phyloP scores from a whole-genome alignment of 2,113 vertebrate genomes.

The Ginglymostoma cirratum region DNA sequence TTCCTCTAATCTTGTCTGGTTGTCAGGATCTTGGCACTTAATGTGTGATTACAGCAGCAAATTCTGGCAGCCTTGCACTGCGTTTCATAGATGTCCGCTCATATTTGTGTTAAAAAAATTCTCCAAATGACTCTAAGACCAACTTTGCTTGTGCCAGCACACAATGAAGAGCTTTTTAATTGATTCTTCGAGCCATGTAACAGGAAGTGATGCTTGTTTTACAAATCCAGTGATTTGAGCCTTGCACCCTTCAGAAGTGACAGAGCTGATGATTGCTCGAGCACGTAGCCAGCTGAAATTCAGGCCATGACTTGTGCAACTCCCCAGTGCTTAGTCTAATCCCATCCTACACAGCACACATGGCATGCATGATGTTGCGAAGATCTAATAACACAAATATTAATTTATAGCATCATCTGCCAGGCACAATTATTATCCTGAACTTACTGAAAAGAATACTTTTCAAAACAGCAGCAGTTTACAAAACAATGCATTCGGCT shows the following conservation, averaged over 20 bases:
- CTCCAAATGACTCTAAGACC: background rate
- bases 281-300: background rate
- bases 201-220: conserved; percentile 1
- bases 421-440: no score
- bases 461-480: no score
- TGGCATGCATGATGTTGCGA: background rate
- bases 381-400: no score
- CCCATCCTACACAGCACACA: background rate
- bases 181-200: background rate
- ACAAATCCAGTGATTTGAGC: background rate
- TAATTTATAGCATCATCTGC: no score
- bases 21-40: background rate
- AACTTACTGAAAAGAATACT: no score
- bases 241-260: background rate
- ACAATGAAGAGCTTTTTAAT: background rate
- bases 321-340: background rate
- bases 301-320: background rate
- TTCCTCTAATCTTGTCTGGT: background rate
- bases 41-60: background rate
- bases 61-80: background rate
- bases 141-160: background rate
- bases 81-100: background rate
- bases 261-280: background rate
- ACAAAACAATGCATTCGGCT: no score
- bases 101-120: background rate